Percentiles rank a stretch among this genome's conserved stretches.
Conservation (phyloP, 2,888 invertebrate species). For the Ypsolopha scabrella region DNA sequence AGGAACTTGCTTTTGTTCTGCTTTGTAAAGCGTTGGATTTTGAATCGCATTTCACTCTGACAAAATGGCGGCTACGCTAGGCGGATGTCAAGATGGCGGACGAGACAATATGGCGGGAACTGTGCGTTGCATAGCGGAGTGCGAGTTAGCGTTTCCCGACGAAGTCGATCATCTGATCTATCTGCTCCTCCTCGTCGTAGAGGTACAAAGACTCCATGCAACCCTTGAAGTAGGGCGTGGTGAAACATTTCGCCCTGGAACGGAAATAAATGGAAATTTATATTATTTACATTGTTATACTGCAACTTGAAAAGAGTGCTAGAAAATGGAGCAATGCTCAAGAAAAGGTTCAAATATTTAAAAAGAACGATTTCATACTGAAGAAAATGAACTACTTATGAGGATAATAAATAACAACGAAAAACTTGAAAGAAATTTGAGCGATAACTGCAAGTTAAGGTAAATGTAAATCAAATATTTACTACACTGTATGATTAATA, state of each 20-base stretch:
- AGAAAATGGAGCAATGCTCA: background rate
- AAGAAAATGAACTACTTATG: no score
- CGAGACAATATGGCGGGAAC: constrained; percentile 31
- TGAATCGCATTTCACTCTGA: constrained; percentile 22
- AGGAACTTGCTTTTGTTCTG: constrained; percentile 50
- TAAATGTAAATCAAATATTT: no score
- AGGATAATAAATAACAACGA: no score
- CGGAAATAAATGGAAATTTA: constrained; percentile 14
- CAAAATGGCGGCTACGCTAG: constrained; percentile 14
- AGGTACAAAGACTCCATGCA: constrained; percentile 84
- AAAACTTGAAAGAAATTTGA: no score
- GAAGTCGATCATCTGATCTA: constrained; percentile 84
- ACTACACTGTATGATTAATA: no score
- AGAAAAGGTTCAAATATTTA: background rate
- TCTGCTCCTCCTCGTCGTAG: constrained; percentile 81
- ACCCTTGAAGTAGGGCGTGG: constrained; percentile 83
- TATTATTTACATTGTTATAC: background rate
- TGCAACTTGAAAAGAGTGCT: no score
- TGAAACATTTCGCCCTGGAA: constrained; percentile 83
- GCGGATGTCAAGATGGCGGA: constrained; percentile 26
- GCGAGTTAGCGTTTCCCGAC: constrained; percentile 73
- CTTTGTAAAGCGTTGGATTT: constrained; percentile 37
- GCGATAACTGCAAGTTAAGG: no score
- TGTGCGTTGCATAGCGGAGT: constrained; percentile 22
- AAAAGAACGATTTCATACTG: no score